Base-by-base conservation (phyloP, 2,888 invertebrate genomes). In the Argyresthia albistria region DNA sequence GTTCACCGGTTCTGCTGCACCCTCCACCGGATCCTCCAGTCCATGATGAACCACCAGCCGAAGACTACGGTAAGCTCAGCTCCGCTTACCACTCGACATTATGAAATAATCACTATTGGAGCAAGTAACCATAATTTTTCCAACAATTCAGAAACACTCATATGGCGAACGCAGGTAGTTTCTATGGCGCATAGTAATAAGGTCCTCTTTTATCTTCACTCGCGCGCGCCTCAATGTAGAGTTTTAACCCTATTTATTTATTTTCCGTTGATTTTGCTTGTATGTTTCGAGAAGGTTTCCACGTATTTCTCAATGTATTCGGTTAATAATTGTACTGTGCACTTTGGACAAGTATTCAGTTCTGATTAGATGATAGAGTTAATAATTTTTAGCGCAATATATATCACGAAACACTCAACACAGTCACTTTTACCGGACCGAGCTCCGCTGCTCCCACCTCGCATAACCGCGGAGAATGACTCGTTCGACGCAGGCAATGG, bases 221-320 rank as follows among this genome's bases (percentile, higher is more conserved):
- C 58, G 56, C 59, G 62, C 57, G 56, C 59, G 62, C 57, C 64
- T 60, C 58, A 64, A 69, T 66, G 73, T 73, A 73, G 73, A 73
- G 70, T 76, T 79, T 73, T 74, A 78, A 73, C 76, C 72, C 76
- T 77, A 80, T 81, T 83, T 83, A 84, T 81, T 82, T 84, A 83
- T 84, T 84, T 82, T 83, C 75, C 70, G 71, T 69, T 72, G 82
- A 80, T 81, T 79, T 79, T 81, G 78, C 80, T 76, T 79, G 68
- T 42, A 11, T 43, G 10, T 15, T 43, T 50, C 35, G 25, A 14
- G 9, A 37, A n/a, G 16, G 16, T 46, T 11, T 39, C 25, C 37
- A 46, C 52, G 36, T 14, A 7, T 52, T 8, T 46, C 3, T 25
- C 12, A 14, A 39, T 15, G 8, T 51, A 35, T 51, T 51, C 14